Evolutionary conservation across 2,888 invertebrate species (phyloP), one percentile per base, ranked within the genome.

Genomic region (Eledona agricola): DNA sequence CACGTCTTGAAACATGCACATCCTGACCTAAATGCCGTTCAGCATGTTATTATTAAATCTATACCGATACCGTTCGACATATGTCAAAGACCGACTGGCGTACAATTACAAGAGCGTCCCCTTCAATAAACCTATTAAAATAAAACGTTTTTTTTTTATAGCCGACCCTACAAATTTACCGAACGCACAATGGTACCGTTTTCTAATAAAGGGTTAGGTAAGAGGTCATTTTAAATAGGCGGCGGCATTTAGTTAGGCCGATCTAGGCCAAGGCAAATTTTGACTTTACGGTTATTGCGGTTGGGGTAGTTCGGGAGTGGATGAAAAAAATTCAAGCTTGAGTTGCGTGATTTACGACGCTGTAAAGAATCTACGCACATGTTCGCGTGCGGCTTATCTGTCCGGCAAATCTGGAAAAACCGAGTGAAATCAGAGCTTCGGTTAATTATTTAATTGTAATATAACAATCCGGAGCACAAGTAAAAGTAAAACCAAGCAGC

Each of bases 381-480:
- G 49, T 49, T 65, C 54, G 67, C 66, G 59, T 67, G 67, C 51
- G 55, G 28, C 47, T 58, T 58, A 65, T 67, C 65, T 52, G 34
- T 45, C 58, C 55, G 59, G 54, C 56, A 59, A 58, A 66, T 65
- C 61, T 57, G 50, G 51, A 54, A 26, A 51, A 50, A 25, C 52
- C 51, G 64, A 74, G 73, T 74, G 74, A 74, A 74, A 74, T 72
- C 72, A 64, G 62, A 65, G 63, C 71, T 66, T 70, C 67, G 64
- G 66, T 62, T 74, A 73, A 74, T 75, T 73, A 73, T 73, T 73
- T 72, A 72, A 73, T 72, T 73, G 70, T 71, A n/a, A n/a, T 72
- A 67, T 70, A 70, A 71, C 69, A 71, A 74, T 72, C 66, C 70
- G 70, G 71, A 73, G 68, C 72, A 67, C 70, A 69, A 73, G 75